Percentiles rank a stretch among this genome's conserved stretches.
These are phyloP conservation scores for Drosophila pseudoobscura DNA, from an alignment of 1,140 invertebrate genomes.

Conservation along the genomic window DNA sequence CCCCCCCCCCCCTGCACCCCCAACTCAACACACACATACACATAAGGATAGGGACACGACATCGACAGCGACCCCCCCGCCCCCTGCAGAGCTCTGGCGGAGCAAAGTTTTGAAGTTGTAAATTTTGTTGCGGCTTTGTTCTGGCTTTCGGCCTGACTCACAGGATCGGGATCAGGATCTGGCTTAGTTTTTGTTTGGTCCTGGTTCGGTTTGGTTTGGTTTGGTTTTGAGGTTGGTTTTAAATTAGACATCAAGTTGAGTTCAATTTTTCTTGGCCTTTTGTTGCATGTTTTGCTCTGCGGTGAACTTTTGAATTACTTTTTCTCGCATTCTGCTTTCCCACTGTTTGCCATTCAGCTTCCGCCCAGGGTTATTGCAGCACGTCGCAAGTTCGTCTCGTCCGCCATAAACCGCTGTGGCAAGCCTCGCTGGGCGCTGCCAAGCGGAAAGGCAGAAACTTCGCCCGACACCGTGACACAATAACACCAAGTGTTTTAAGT, in stretches of 20 bases:
- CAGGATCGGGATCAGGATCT: slow-evolving; percentile 37
- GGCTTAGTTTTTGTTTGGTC: slow-evolving; percentile 24
- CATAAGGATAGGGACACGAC: not conserved
- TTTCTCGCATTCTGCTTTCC: slow-evolving; percentile 47
- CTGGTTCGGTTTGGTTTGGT: slow-evolving; percentile 25
- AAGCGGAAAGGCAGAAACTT: slow-evolving; percentile 37
- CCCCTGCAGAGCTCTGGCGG: too few relatives aligned
- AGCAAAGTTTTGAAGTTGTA: slow-evolving; percentile 65
- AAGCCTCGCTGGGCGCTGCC: slow-evolving; percentile 19
- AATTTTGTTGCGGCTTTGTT: slow-evolving; percentile 74
- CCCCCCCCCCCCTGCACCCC: too few relatives aligned
- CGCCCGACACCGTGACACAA: slow-evolving; percentile 8
- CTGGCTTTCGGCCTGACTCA: slow-evolving; percentile 45
- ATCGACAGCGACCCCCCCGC: too few relatives aligned
- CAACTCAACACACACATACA: not conserved
- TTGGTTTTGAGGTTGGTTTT: slow-evolving; percentile 63
- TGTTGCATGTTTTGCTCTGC: slow-evolving; percentile 60
- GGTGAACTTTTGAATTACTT: slow-evolving; percentile 72
- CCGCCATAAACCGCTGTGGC: slow-evolving; percentile 38
- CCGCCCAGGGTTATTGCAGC: slow-evolving; percentile 1
- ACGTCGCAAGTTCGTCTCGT: slow-evolving; percentile 25
- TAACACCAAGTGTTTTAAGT: slow-evolving; percentile 22
- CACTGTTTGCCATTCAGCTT: slow-evolving; percentile 10
- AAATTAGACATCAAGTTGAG: slow-evolving; percentile 74
- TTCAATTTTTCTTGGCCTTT: slow-evolving; percentile 68